These are phyloP conservation scores for Pluvianellus socialis DNA, from an alignment of 2,113 vertebrate species.

Conservation along the genomic window DNA sequence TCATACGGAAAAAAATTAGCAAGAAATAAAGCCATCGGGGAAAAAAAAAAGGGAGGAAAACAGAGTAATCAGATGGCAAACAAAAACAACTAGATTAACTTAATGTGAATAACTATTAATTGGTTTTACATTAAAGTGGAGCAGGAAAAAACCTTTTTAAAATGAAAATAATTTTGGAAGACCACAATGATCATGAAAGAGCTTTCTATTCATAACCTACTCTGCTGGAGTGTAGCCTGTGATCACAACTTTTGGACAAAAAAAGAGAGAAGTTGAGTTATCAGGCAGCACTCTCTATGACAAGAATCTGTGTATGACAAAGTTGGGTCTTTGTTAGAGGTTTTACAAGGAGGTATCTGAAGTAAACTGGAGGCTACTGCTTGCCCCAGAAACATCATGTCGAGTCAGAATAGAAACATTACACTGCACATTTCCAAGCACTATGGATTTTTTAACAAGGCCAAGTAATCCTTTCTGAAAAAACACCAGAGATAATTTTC, in stretches of 20 bases:
- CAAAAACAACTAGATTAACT: not conserved
- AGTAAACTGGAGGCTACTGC: not conserved
- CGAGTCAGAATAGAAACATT: not conserved
- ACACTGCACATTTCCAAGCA: not conserved
- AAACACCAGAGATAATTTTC: accelerated
- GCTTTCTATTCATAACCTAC: not conserved
- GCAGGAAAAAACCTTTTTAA: not conserved
- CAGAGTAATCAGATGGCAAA: not conserved
- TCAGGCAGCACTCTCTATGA: not conserved
- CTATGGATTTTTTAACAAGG: not conserved
- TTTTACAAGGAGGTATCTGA: not conserved
- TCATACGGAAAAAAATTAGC: accelerated
- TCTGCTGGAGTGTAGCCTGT: not conserved
- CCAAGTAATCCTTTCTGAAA: not conserved
- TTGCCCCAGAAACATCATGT: not conserved
- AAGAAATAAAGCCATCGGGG: not conserved
- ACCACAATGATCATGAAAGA: not conserved
- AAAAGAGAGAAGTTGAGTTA: not conserved
- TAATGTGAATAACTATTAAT: not conserved
- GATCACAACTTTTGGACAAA: not conserved
- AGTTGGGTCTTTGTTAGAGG: not conserved
- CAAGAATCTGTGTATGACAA: not conserved
- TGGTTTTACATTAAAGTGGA: not conserved
- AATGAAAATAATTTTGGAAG: not conserved
- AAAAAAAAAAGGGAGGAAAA: not conserved